Evolutionary conservation across 92 coral and sea anemone species (phyloP).

Genomic region (Heteractis magnifica): DNA sequence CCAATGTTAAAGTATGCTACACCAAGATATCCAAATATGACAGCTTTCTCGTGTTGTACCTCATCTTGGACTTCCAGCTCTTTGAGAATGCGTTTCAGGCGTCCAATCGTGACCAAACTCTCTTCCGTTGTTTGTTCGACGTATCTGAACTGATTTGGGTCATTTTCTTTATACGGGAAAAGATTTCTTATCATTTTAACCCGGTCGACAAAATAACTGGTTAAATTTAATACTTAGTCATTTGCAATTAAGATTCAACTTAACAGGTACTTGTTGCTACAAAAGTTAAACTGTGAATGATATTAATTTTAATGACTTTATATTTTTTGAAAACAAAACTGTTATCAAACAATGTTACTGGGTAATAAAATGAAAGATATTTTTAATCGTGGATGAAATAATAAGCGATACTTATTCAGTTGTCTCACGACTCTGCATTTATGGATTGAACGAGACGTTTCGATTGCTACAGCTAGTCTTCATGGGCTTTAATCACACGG

Average conservation of each 20-base stretch:
- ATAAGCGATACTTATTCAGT: no score
- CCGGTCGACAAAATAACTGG: neutral
- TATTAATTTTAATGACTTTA: neutral
- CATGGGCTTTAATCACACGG: no score
- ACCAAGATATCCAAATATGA: slow-evolving; percentile 70
- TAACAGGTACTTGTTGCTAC: slow-evolving; percentile 4
- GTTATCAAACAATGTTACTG: no score
- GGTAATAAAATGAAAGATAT: no score
- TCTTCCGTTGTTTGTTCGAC: slow-evolving; percentile 85
- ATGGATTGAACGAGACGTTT: no score
- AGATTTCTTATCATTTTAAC: slow-evolving; percentile 19
- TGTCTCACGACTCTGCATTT: no score
- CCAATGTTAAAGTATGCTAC: slow-evolving; percentile 81
- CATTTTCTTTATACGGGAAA: slow-evolving; percentile 63
- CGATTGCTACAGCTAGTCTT: no score
- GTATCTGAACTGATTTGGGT: slow-evolving; percentile 84
- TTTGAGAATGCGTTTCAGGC: slow-evolving; percentile 49
- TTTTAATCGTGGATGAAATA: no score
- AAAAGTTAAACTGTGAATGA: neutral
- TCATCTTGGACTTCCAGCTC: slow-evolving; percentile 63
- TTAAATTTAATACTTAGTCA: neutral
- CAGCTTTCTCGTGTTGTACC: slow-evolving; percentile 66
- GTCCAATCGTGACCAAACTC: slow-evolving; percentile 59
- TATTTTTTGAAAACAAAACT: neutral
- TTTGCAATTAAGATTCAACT: neutral